These are phyloP conservation scores for Capitulum mitella DNA, from an alignment of 2,888 invertebrate species.

Conservation along the genomic window DNA sequence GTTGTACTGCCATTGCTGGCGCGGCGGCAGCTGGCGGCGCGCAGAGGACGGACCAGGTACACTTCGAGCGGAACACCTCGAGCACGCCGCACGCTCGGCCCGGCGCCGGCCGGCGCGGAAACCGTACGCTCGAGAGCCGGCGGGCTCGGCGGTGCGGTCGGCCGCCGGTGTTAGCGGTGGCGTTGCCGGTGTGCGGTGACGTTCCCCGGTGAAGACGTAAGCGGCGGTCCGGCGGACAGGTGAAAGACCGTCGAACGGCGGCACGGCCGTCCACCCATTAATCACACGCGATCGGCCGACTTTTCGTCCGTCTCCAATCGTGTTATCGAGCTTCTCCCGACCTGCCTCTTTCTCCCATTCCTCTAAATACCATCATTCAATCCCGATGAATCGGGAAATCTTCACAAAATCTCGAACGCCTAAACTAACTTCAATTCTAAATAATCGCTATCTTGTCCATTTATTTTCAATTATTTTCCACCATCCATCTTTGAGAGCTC, in stretches of 20 bases:
- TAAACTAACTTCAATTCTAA: conserved; percentile 22
- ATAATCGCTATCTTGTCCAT: conserved; percentile 24
- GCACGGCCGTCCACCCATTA: neutral
- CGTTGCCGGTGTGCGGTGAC: too few species aligned
- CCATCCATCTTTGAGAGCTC: conserved; percentile 5
- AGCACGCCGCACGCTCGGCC: neutral
- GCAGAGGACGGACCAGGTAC: neutral
- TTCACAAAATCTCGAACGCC: neutral
- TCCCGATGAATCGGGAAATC: conserved; percentile 23
- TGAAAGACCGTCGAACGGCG: neutral
- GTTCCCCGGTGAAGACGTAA: neutral
- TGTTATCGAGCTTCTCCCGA: neutral
- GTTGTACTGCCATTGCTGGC: conserved; percentile 2
- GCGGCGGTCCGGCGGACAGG: neutral
- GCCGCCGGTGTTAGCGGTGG: too few species aligned
- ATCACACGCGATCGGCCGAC: neutral
- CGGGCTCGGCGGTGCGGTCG: too few species aligned
- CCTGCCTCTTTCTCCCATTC: neutral
- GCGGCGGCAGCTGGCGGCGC: neutral
- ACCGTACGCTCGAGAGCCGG: too few species aligned
- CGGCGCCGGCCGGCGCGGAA: neutral
- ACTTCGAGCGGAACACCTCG: neutral
- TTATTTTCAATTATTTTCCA: conserved; percentile 3
- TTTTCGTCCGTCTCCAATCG: neutral
- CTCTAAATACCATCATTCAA: conserved; percentile 15